phyloP scores from a whole-genome alignment of 2,888 invertebrate species.

The Nomada ferruginata region DNA sequence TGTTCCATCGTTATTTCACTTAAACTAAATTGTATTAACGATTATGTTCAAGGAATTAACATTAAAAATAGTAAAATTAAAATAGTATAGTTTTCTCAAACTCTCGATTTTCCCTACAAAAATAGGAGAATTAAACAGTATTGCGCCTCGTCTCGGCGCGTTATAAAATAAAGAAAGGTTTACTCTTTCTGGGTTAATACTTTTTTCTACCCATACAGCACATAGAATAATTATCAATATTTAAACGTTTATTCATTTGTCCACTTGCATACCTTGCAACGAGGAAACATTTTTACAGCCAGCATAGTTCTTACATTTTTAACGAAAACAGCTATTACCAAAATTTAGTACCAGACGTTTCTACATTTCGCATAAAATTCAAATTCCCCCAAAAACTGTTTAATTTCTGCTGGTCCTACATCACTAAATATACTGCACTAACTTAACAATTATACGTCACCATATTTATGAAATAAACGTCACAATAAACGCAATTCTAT shows the following conservation, averaged over 20 bases:
- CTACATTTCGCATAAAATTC: neutral
- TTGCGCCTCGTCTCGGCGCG: neutral
- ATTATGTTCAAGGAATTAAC: neutral
- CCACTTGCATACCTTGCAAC: neutral
- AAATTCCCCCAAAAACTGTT: neutral
- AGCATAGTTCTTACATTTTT: neutral
- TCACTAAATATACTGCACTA: neutral
- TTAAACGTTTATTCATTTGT: slow-evolving; percentile 2
- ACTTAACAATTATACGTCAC: neutral
- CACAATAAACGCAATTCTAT: neutral
- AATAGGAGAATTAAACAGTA: neutral
- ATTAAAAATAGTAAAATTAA: neutral
- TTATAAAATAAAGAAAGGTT: neutral
- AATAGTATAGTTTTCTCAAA: neutral
- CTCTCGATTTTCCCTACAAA: neutral
- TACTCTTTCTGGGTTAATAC: slow-evolving; percentile 3
- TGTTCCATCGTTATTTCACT: neutral
- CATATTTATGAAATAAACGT: neutral
- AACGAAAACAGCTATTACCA: neutral
- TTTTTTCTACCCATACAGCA: slow-evolving; percentile 1
- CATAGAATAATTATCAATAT: slow-evolving; percentile 3
- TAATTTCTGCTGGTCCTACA: neutral
- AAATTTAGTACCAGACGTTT: neutral
- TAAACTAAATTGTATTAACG: neutral
- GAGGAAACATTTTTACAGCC: neutral